phyloP scores from a whole-genome alignment of 2,113 vertebrate genomes.

The Neodon shergylaensis region DNA sequence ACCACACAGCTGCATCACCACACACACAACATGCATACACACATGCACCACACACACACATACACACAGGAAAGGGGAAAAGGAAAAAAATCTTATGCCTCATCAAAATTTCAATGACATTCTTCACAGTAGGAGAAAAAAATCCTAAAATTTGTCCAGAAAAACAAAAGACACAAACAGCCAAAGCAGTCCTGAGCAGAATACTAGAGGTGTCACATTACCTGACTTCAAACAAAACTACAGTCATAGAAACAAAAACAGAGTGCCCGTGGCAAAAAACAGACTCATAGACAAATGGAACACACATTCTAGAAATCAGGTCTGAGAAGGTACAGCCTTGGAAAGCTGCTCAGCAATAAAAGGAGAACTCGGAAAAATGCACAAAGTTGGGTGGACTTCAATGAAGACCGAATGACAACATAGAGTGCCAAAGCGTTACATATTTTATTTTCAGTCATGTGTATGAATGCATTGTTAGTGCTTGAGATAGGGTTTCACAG shows the following conservation, averaged over 20 bases:
- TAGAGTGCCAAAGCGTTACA: not conserved
- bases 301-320: not conserved
- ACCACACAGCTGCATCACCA: too few relatives aligned
- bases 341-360: not conserved
- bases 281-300: not conserved
- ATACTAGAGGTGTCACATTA: not conserved
- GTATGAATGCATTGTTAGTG: not conserved
- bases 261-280: not conserved
- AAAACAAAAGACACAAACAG: not conserved
- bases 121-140: not conserved
- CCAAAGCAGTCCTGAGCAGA: not conserved
- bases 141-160: not conserved
- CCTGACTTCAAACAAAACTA: not conserved
- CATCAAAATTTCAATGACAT: not conserved
- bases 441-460: not conserved
- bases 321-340: not conserved
- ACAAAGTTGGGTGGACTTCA: not conserved
- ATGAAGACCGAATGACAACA: slow-evolving; percentile 3
- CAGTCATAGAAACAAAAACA: not conserved
- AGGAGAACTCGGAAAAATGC: not conserved
- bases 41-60: not conserved
- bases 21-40: not conserved
- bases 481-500: not conserved
- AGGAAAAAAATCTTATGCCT: slow-evolving; percentile 15
- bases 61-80: not conserved